A percentile compares a stretch with the other conserved stretches of the same genome.
Conservation (phyloP, 2,113 vertebrate species). For the Chloropsis cyanopogon region DNA sequence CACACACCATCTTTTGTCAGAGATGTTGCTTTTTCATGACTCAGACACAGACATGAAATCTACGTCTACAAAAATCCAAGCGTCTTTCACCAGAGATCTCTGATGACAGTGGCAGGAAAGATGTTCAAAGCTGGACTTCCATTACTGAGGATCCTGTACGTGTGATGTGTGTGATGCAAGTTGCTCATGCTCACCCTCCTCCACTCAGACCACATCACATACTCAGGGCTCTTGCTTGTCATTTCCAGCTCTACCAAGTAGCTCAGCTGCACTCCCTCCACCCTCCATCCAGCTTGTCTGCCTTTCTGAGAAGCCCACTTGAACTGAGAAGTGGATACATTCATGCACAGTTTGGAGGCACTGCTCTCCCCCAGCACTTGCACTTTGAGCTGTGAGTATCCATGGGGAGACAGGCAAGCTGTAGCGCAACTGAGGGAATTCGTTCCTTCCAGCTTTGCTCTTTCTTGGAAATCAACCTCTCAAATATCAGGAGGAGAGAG, state of each 20-base stretch:
- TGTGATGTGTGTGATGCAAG: background rate
- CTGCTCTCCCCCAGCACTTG: background rate
- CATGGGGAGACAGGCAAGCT: background rate
- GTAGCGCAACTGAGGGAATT: background rate
- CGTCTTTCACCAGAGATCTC: background rate
- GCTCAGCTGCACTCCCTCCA: background rate
- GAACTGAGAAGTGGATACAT: background rate
- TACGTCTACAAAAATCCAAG: background rate
- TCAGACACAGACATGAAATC: background rate
- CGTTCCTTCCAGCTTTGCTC: background rate
- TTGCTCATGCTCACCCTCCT: background rate
- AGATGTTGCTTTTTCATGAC: background rate
- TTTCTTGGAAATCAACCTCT: background rate
- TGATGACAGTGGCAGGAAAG: background rate
- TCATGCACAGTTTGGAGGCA: background rate
- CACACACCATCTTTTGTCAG: background rate
- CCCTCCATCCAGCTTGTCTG: background rate
- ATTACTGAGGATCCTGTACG: background rate
- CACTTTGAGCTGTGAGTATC: background rate
- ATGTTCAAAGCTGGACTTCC: background rate
- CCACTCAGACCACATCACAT: background rate
- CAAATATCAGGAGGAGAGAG: background rate
- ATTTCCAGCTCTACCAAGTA: background rate
- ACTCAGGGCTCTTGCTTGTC: background rate
- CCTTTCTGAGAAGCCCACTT: background rate